Base-by-base conservation (phyloP, 2,888 invertebrate genomes). In the Sphaerophoria taeniata region DNA sequence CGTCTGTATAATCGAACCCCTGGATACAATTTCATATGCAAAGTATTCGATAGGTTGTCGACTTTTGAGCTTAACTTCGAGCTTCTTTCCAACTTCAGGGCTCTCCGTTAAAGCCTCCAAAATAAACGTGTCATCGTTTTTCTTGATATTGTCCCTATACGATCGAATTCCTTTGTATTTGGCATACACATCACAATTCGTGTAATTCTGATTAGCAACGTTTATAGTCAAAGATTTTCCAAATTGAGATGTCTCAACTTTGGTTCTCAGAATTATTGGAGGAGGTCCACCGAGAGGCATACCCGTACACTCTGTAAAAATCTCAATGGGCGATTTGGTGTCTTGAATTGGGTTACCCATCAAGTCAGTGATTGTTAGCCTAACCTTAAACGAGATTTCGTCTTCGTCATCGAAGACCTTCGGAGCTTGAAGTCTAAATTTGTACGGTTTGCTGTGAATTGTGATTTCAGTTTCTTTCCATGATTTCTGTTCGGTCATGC, bases 321-420 rank as follows among this genome's bases (percentile, higher is more conserved):
- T 67, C 12, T 16, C 51, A 1, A 95, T 93, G 6, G 93, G 92
- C 83, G 93, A 93, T 31, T 91, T 92, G 33, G 92, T 92, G 79
- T 94, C 93, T 80, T 92, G 91, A 6, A 95, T 93, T 0, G 95
- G 95, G 9, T 93, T 92, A 39, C 94, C 88, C 39, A 51, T 63
- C n/a, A 87, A 78, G 45, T 85, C 72, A 3, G 87, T 98, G 87
- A 95, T 95, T 51, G 98, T 93, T 24, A 24, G 2, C 24, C 2
- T 24, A 24, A 24, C 24, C 24, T 24, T 24, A 2, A 24, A 24
- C 24, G 24, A 24, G 24, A 24, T 24, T 24, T 24, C 24, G 24
- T 24, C 24, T 31, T 96, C 96, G 0, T 98, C 97, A 91, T 98
- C 98, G 92, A 97, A 98, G 89, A 95, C 95, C 88, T 96, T 95